Percentiles rank a stretch among this genome's conserved stretches.
Conservation (phyloP, 2,888 invertebrate genomes). For the Notocelia uddmanniana region DNA sequence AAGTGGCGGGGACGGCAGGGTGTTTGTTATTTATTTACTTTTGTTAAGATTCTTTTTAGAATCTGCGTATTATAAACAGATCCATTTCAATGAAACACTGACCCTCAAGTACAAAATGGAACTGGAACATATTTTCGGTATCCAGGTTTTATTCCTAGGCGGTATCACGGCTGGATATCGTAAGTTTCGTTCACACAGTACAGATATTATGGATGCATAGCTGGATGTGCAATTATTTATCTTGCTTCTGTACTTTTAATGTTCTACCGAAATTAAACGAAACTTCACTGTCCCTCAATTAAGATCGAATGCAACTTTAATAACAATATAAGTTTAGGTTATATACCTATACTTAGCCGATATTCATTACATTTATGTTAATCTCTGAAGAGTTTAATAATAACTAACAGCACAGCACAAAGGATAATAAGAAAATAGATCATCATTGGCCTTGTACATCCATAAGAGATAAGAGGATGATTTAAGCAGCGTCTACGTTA, state of each 20-base stretch:
- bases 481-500: too few relatives aligned
- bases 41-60: neutral
- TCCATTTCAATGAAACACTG: neutral
- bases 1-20: neutral
- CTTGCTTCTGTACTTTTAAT: neutral
- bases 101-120: slow-evolving; percentile 43
- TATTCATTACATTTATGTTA: too few relatives aligned
- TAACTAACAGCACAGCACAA: neutral
- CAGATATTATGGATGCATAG: too few relatives aligned
- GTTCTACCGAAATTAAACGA: neutral
- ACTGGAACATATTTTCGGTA: slow-evolving; percentile 53
- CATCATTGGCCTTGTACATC: too few relatives aligned
- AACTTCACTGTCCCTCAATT: neutral
- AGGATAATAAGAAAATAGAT: slow-evolving; percentile 15
- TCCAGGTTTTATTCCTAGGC: slow-evolving; percentile 61
- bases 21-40: neutral
- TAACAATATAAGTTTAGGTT: neutral
- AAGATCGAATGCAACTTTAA: too few relatives aligned
- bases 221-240: too few relatives aligned
- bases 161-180: slow-evolving; percentile 60
- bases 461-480: too few relatives aligned
- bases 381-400: neutral
- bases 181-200: slow-evolving; percentile 12
- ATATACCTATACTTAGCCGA: neutral
- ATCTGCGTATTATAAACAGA: neutral